phyloP scores from a whole-genome alignment of 2,888 invertebrate species.

The Noctuana brunneofusca region DNA sequence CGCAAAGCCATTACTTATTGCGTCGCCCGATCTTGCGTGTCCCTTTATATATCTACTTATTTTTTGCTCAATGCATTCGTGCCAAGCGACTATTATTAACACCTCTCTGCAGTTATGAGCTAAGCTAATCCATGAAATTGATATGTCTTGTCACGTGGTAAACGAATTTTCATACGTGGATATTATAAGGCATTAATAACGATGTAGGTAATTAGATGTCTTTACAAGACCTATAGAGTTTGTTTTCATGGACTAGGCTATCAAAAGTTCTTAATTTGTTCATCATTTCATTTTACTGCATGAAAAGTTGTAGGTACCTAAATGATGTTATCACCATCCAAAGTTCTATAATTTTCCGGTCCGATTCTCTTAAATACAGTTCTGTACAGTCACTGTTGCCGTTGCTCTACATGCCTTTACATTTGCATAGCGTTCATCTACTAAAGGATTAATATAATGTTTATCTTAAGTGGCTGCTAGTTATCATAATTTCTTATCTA shows the following conservation, averaged over 20 bases:
- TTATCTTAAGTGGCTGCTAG: conserved; percentile 41
- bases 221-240: no score
- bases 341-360: not conserved
- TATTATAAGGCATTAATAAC: conserved; percentile 48
- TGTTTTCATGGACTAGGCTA: not conserved
- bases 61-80: conserved; percentile 68
- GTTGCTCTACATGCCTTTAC: conserved; percentile 18
- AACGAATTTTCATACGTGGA: conserved; percentile 50
- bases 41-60: conserved; percentile 59
- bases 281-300: not conserved
- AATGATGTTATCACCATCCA: not conserved
- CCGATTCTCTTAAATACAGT: conserved; percentile 11
- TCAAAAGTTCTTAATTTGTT: not conserved
- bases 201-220: conserved; percentile 33
- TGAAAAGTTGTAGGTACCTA: no score
- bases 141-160: conserved; percentile 52
- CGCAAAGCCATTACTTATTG: conserved; percentile 73
- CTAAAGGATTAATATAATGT: conserved; percentile 35
- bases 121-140: conserved; percentile 66
- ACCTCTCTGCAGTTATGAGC: conserved; percentile 53
- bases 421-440: conserved; percentile 32
- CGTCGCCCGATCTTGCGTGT: conserved; percentile 72
- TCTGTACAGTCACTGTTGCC: conserved; percentile 17
- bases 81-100: conserved; percentile 71
- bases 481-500: conserved; percentile 55